Conservation (phyloP, 2,797 vertebrate species). For the Petrocephalus schoutedeni region DNA sequence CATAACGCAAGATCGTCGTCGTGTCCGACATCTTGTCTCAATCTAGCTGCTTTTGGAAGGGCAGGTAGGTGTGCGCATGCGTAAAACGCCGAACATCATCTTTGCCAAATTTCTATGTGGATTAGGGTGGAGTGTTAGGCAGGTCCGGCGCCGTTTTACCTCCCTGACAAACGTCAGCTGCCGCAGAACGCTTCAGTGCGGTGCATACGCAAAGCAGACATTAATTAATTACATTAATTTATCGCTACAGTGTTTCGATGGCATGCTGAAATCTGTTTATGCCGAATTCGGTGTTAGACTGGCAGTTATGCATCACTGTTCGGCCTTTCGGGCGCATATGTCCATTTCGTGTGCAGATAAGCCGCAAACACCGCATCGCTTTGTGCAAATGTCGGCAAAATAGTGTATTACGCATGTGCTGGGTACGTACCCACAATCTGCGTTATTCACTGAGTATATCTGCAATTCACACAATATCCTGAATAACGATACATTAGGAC, state of each 20-base stretch:
- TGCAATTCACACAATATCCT: background rate
- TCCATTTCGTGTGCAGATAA: background rate
- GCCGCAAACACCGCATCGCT: background rate
- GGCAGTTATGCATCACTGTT: background rate
- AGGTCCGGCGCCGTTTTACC: background rate
- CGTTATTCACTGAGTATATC: background rate
- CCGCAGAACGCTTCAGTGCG: background rate
- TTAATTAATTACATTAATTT: background rate
- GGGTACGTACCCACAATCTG: background rate
- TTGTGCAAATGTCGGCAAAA: background rate
- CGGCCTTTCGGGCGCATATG: background rate
- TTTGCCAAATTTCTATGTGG: background rate
- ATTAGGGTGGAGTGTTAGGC: background rate
- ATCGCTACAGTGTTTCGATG: background rate
- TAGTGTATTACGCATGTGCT: background rate
- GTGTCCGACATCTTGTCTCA: background rate
- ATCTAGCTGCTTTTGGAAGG: background rate
- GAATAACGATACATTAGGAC: background rate
- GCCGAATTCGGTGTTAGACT: background rate
- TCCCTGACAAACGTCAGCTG: background rate
- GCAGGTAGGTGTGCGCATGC: conserved; percentile 20
- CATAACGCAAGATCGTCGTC: background rate
- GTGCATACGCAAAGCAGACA: background rate
- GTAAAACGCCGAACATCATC: background rate
- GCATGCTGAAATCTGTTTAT: background rate